These are phyloP conservation scores for Galerucella calmariensis DNA, from an alignment of 2,888 invertebrate genomes.

Conservation along the genomic window DNA sequence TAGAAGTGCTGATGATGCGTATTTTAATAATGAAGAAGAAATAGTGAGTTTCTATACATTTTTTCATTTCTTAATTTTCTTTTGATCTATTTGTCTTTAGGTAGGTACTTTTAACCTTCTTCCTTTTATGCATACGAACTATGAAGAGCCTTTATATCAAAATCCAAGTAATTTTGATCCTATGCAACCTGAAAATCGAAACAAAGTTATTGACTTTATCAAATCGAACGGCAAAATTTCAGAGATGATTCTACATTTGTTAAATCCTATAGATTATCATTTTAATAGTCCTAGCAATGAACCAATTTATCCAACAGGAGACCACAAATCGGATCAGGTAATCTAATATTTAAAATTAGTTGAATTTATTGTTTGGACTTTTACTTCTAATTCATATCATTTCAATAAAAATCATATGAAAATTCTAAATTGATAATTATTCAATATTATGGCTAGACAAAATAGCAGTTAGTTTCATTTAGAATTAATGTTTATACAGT, in stretches of 20 bases:
- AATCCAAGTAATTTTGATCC: slow-evolving; percentile 31
- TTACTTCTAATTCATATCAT: no score
- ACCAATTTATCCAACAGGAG: neutral
- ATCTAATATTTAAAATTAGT: no score
- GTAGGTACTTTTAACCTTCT: slow-evolving; percentile 19
- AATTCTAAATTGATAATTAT: no score
- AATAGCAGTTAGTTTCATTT: no score
- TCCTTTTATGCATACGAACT: slow-evolving; percentile 3
- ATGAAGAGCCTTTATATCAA: slow-evolving; percentile 15
- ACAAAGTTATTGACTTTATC: slow-evolving; percentile 37
- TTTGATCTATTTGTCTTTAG: slow-evolving; percentile 18
- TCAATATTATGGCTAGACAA: no score
- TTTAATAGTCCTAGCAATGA: slow-evolving; percentile 13
- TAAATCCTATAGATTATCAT: slow-evolving; percentile 17
- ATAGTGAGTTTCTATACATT: neutral
- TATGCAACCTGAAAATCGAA: slow-evolving; percentile 32
- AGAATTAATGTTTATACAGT: no score
- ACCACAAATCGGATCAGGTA: slow-evolving; percentile 10
- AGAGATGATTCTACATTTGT: slow-evolving; percentile 20
- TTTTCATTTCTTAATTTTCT: neutral
- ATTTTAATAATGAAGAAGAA: slow-evolving; percentile 1
- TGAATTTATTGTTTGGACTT: no score
- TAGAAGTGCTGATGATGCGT: neutral
- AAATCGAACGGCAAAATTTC: slow-evolving; percentile 23
- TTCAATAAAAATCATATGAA: no score